phyloP scores from a whole-genome alignment of 2,113 vertebrate genomes.

The Tragelaphus buxtoni region DNA sequence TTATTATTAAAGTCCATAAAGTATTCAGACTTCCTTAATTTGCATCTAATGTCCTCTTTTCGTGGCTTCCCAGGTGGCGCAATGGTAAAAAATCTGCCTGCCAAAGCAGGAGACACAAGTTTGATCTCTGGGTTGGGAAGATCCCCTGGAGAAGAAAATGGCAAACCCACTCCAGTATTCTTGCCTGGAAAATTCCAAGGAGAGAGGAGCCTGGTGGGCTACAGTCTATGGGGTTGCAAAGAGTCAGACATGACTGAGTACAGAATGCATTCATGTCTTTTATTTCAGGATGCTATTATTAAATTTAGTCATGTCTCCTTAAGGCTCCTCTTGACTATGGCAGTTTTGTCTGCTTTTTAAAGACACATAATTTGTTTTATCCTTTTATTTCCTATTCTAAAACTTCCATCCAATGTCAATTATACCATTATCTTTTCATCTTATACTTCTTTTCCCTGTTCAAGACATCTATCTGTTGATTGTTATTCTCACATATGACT shows the following conservation, averaged over 20 bases:
- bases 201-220: background rate
- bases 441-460: background rate
- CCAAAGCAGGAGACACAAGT: background rate
- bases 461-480: background rate
- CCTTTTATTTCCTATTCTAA: background rate
- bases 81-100: background rate
- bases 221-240: background rate
- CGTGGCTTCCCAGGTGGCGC: background rate
- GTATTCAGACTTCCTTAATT: background rate
- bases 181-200: background rate
- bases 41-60: background rate
- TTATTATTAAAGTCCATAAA: background rate
- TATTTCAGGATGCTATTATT: background rate
- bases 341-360: background rate
- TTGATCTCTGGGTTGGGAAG: background rate
- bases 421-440: background rate
- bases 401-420: background rate
- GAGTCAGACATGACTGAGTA: background rate
- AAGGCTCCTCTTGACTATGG: background rate
- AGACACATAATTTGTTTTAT: background rate
- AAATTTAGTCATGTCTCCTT: background rate
- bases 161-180: background rate
- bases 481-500: background rate
- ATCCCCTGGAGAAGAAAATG: background rate
- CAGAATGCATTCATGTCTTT: background rate